Percentiles rank a stretch among this genome's conserved stretches.
These are phyloP conservation scores for Bradysia coprophila DNA, from an alignment of 1,140 invertebrate genomes.

Conservation along the genomic window DNA sequence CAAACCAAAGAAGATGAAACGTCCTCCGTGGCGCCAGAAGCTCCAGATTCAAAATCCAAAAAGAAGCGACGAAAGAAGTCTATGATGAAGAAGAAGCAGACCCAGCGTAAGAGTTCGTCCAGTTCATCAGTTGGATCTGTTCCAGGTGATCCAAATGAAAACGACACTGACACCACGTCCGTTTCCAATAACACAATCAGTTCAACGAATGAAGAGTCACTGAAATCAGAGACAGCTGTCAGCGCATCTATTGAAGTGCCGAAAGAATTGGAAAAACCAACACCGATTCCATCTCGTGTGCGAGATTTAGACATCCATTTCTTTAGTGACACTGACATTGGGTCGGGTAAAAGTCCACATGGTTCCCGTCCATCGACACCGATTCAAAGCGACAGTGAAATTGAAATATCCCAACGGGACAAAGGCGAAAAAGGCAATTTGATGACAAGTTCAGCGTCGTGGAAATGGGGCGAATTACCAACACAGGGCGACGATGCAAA, in stretches of 20 bases:
- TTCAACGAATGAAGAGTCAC: constrained; percentile 2
- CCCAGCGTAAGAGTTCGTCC: constrained; percentile 44
- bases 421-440: constrained; percentile 26
- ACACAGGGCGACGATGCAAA: constrained; percentile 23
- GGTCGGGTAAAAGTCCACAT: constrained; percentile 9
- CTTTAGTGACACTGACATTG: constrained; percentile 78
- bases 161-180: constrained; percentile 5
- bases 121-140: constrained; percentile 19
- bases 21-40: constrained; percentile 13
- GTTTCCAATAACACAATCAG: constrained; percentile 10
- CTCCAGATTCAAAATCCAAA: constrained; percentile 31
- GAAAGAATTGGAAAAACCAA: constrained; percentile 1
- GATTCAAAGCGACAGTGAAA: constrained; percentile 85
- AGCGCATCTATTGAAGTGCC: constrained; percentile 5
- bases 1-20: neutral
- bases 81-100: constrained; percentile 57
- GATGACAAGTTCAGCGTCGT: constrained; percentile 37
- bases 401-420: constrained; percentile 57
- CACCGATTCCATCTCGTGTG: constrained; percentile 6
- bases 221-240: constrained; percentile 6
- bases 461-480: constrained; percentile 96
- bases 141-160: constrained; percentile 5
- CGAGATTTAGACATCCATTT: constrained; percentile 57
- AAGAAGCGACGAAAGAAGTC: constrained; percentile 60
- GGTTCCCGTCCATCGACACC: constrained; percentile 55